A percentile compares a stretch with the other conserved stretches of the same genome.
These are phyloP conservation scores for Callimorpha dominula DNA, from an alignment of 2,888 invertebrate species.

Conservation along the genomic window DNA sequence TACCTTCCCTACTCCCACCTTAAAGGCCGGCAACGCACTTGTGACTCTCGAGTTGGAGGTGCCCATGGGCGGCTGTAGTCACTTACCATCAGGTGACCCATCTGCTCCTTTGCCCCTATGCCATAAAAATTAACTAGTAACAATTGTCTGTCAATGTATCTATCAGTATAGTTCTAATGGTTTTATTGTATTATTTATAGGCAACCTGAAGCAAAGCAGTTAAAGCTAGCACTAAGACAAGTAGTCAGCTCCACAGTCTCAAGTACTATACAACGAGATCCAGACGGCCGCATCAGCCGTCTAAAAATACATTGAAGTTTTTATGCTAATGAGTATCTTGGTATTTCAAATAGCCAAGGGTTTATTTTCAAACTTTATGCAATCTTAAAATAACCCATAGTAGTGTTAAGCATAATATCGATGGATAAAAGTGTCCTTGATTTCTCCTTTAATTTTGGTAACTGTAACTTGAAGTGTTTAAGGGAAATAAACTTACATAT, in stretches of 20 bases:
- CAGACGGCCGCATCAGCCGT: slow-evolving; percentile 14
- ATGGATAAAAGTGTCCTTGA: neutral
- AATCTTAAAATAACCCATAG: neutral
- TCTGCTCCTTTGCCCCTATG: too few relatives aligned
- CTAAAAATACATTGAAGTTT: neutral
- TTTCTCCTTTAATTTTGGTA: neutral
- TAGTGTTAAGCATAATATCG: neutral
- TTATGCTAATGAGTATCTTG: neutral
- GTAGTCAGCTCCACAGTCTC: neutral
- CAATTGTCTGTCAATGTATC: too few relatives aligned
- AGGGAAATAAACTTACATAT: neutral
- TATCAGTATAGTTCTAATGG: neutral
- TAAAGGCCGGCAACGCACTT: too few relatives aligned
- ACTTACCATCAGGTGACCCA: too few relatives aligned
- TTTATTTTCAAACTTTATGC: neutral
- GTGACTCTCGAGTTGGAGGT: too few relatives aligned
- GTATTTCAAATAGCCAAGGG: neutral
- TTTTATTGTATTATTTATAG: neutral
- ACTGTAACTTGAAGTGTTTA: neutral
- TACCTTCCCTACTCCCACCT: too few relatives aligned
- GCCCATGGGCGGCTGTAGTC: too few relatives aligned
- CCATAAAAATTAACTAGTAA: too few relatives aligned
- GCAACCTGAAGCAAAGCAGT: neutral
- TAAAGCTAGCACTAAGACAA: neutral
- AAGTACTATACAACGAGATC: slow-evolving; percentile 11